Evolutionary conservation across 2,797 vertebrate genomes (phyloP).

Genomic region (Melanotaenia nigrans): DNA sequence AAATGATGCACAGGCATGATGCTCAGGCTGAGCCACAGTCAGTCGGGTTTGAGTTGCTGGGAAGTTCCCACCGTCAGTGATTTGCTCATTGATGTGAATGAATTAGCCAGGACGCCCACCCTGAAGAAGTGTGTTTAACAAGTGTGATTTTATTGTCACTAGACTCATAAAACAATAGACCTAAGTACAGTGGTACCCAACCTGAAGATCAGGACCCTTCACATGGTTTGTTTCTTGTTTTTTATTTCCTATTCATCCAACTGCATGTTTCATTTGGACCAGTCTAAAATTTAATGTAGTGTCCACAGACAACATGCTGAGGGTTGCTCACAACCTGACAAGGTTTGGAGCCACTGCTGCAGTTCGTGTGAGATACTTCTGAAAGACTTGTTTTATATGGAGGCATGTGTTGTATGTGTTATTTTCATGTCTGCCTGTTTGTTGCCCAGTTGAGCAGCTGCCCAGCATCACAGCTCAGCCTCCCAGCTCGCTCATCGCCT

Average conservation of each 20-base stretch:
- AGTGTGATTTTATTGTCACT: background rate
- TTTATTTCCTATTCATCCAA: no score
- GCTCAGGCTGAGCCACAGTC: background rate
- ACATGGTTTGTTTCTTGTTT: background rate
- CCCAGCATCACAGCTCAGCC: constrained; percentile 91
- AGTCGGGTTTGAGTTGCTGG: background rate
- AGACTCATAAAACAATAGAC: background rate
- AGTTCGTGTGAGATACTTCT: background rate
- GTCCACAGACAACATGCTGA: background rate
- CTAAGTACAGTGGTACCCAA: constrained; percentile 30
- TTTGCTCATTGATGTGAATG: background rate
- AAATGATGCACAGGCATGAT: background rate
- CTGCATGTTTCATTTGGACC: no score
- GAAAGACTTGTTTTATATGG: constrained; percentile 4
- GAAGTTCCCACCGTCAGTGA: background rate
- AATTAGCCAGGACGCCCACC: background rate
- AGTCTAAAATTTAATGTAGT: background rate
- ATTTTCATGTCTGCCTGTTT: constrained; percentile 48
- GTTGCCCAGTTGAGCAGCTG: constrained; percentile 90
- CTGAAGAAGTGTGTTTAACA: background rate
- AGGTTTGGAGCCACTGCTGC: constrained; percentile 39
- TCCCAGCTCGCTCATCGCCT: constrained; percentile 87
- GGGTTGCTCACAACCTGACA: background rate
- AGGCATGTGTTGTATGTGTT: constrained; percentile 26
- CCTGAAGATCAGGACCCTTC: background rate